Evolutionary conservation across 2,797 vertebrate species (phyloP).

Genomic region (Trachops cirrhosus): DNA sequence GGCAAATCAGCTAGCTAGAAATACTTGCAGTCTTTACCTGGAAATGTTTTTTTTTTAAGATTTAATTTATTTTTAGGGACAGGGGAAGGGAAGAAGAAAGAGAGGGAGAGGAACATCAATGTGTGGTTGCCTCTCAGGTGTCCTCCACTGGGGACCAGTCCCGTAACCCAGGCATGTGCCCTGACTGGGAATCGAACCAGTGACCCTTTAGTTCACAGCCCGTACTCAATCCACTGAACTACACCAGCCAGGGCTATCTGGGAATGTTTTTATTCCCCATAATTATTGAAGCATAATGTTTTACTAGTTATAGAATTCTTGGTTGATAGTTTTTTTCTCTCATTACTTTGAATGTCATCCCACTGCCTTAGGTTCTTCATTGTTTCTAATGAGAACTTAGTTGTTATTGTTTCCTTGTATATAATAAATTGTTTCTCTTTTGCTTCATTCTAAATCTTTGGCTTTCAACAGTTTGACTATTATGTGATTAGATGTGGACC

Average conservation of each 20-base stretch:
- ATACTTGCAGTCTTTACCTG: not conserved
- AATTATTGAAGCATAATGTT: not conserved
- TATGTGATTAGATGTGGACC: not conserved
- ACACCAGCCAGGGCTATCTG: not conserved
- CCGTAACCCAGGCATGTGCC: too few relatives aligned
- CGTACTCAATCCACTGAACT: too few relatives aligned
- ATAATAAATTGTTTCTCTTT: not conserved
- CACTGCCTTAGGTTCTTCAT: not conserved
- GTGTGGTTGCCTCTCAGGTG: too few relatives aligned
- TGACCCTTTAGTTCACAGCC: too few relatives aligned
- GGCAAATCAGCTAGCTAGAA: not conserved
- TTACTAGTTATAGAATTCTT: not conserved
- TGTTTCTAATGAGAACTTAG: not conserved
- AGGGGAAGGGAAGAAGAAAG: too few relatives aligned
- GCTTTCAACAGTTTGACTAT: not conserved
- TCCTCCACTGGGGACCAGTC: too few relatives aligned
- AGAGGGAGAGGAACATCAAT: too few relatives aligned
- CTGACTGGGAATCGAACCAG: too few relatives aligned
- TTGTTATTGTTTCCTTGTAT: not conserved
- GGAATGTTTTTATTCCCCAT: not conserved
- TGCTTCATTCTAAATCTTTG: not conserved
- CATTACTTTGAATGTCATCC: not conserved
- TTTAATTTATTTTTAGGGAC: too few relatives aligned
- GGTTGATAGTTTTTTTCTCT: not conserved
- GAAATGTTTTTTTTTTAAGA: not conserved